A percentile compares a stretch with the other conserved stretches of the same genome.
phyloP scores from a whole-genome alignment of 2,888 invertebrate species.

The Drosophila subquinaria region DNA sequence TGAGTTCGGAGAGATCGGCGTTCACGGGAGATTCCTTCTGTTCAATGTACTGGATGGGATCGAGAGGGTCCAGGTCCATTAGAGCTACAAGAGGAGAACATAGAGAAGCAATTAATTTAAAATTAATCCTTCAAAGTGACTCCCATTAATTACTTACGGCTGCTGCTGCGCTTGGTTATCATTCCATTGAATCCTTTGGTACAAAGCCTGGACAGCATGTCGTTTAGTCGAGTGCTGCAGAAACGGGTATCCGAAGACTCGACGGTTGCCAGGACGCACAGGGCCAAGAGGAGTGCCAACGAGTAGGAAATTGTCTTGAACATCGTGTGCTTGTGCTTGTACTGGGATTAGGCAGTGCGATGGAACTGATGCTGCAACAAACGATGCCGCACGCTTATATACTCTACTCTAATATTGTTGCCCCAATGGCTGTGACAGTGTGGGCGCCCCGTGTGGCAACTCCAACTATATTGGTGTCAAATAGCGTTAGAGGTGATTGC shows the following conservation, averaged over 20 bases:
- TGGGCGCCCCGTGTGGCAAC: constrained; percentile 3
- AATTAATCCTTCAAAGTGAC: background rate
- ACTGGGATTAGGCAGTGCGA: constrained; percentile 23
- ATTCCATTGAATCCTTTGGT: constrained; percentile 50
- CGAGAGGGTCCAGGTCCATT: constrained; percentile 51
- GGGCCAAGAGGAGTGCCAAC: constrained; percentile 31
- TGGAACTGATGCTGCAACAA: constrained; percentile 52
- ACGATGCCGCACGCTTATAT: constrained; percentile 44
- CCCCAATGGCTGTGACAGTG: constrained; percentile 7
- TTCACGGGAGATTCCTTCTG: constrained; percentile 47
- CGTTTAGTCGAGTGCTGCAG: constrained; percentile 58
- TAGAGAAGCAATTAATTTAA: background rate
- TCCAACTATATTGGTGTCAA: constrained; percentile 60
- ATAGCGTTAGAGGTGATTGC: constrained; percentile 67
- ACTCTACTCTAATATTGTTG: background rate
- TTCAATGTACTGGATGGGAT: constrained; percentile 65
- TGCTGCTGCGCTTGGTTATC: constrained; percentile 43
- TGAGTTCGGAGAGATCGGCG: constrained; percentile 8
- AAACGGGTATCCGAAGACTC: constrained; percentile 8
- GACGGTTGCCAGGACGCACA: constrained; percentile 19
- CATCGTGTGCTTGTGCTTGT: constrained; percentile 36
- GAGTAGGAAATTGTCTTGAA: constrained; percentile 53
- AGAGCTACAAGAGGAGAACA: constrained; percentile 17
- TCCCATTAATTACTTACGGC: constrained; percentile 55
- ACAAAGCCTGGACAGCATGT: constrained; percentile 48